Evolutionary conservation across 2,113 vertebrate species (phyloP).

Genomic region (Notothenia rossii): DNA sequence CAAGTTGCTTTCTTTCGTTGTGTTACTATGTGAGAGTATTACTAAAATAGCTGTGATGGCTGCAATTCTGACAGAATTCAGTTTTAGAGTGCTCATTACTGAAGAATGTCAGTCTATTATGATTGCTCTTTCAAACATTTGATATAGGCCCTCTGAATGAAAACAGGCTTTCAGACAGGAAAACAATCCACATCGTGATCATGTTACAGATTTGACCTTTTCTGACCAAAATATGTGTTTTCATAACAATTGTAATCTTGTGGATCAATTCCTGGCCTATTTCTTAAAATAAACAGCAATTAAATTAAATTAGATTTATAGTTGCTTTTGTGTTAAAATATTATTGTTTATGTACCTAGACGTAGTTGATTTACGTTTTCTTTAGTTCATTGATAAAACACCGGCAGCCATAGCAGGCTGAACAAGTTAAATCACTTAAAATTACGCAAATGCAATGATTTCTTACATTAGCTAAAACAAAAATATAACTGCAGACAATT

Average conservation of each 20-base stretch:
- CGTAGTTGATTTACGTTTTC: not conserved
- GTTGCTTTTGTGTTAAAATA: not conserved
- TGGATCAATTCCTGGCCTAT: not conserved
- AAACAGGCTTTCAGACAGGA: not conserved
- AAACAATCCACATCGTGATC: constrained; percentile 7
- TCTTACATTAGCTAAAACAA: not conserved
- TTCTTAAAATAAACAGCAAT: constrained; percentile 1
- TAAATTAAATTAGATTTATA: not conserved
- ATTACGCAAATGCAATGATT: constrained; percentile 7
- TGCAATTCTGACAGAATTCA: not conserved
- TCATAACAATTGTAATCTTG: constrained; percentile 13
- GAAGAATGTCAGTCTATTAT: constrained; percentile 49
- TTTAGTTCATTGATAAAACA: not conserved
- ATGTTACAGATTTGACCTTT: constrained; percentile 7
- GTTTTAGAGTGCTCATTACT: constrained; percentile 21
- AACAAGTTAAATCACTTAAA: constrained; percentile 8
- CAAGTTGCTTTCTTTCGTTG: not conserved
- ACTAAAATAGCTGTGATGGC: not conserved
- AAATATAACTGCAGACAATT: not conserved
- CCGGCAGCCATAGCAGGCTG: not conserved
- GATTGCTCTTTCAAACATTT: constrained; percentile 23
- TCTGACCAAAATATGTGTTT: constrained; percentile 6
- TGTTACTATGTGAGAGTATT: not conserved
- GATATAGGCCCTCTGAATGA: constrained; percentile 19
- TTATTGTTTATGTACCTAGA: not conserved